Evolutionary conservation across 1,140 invertebrate genomes (phyloP).

Genomic region (Coelopa frigida): DNA sequence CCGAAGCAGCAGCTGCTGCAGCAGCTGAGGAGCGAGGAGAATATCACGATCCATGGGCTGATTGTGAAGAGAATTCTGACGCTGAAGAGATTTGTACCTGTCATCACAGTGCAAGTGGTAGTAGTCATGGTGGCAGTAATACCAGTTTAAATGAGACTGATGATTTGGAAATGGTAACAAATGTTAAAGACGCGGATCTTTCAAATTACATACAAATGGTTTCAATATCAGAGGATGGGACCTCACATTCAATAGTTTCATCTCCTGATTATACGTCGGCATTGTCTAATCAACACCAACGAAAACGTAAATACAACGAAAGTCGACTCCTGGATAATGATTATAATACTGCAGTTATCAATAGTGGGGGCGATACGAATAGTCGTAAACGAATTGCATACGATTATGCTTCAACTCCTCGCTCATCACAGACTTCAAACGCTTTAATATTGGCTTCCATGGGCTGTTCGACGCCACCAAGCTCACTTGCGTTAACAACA

Average conservation of each 20-base stretch:
- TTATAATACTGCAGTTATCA: slow-evolving; percentile 18
- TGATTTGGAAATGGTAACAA: slow-evolving; percentile 24
- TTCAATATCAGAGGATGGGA: slow-evolving; percentile 19
- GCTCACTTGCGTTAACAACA: slow-evolving; percentile 2
- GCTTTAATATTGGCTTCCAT: too few relatives aligned
- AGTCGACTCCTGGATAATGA: slow-evolving; percentile 30
- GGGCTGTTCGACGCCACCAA: slow-evolving; percentile 1
- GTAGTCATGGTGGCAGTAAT: slow-evolving; percentile 32
- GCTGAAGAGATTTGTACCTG: slow-evolving; percentile 42
- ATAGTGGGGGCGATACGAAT: slow-evolving; percentile 15
- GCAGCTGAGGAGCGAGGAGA: slow-evolving; percentile 22
- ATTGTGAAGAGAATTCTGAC: slow-evolving; percentile 42
- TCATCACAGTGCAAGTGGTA: slow-evolving; percentile 24
- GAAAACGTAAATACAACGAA: slow-evolving; percentile 42
- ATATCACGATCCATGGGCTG: slow-evolving; percentile 33
- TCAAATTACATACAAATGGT: slow-evolving; percentile 21
- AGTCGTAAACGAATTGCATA: slow-evolving; percentile 40
- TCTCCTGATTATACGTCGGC: neutral
- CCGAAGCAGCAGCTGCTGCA: slow-evolving; percentile 17
- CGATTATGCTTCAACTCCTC: slow-evolving; percentile 37
- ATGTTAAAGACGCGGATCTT: slow-evolving; percentile 19
- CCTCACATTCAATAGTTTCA: neutral
- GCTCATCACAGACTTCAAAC: slow-evolving; percentile 16
- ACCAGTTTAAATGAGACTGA: slow-evolving; percentile 30
- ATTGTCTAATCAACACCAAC: slow-evolving; percentile 22